Evolutionary conservation across 1,140 invertebrate genomes (phyloP).

Genomic region (Dreissena rostriformis): DNA sequence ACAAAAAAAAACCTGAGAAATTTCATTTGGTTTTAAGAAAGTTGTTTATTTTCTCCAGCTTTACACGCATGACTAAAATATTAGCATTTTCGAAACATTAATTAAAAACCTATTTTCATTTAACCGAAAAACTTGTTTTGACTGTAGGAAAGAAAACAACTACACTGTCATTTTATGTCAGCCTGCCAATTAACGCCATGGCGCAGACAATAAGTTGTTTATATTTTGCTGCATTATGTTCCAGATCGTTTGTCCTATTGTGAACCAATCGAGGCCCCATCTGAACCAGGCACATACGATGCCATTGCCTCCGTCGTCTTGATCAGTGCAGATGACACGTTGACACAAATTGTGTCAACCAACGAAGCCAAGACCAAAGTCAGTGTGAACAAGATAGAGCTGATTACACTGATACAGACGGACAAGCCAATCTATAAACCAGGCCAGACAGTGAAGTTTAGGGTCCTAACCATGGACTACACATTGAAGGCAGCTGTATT

Average conservation of each 20-base stretch:
- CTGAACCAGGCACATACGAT: neutral
- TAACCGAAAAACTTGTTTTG: no score
- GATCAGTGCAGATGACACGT: neutral
- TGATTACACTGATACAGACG: constrained; percentile 93
- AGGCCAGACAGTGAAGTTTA: constrained; percentile 92
- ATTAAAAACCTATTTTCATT: no score
- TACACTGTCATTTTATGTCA: no score
- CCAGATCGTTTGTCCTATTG: neutral
- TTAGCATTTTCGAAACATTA: no score
- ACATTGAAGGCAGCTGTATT: no score
- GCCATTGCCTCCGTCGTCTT: neutral
- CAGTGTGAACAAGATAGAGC: constrained; percentile 42
- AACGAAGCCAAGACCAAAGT: neutral
- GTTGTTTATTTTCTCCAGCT: no score
- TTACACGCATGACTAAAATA: no score
- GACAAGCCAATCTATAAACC: constrained; percentile 98
- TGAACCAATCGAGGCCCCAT: neutral
- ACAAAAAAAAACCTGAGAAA: no score
- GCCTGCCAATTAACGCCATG: no score
- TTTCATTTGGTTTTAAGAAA: no score
- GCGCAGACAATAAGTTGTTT: no score
- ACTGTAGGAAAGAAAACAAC: no score
- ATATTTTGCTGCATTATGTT: neutral
- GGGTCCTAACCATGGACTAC: constrained; percentile 92
- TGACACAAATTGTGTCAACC: neutral